These are phyloP conservation scores for Cyphomyrus plagiostoma DNA, from an alignment of 2,113 vertebrate species.

Conservation along the genomic window DNA sequence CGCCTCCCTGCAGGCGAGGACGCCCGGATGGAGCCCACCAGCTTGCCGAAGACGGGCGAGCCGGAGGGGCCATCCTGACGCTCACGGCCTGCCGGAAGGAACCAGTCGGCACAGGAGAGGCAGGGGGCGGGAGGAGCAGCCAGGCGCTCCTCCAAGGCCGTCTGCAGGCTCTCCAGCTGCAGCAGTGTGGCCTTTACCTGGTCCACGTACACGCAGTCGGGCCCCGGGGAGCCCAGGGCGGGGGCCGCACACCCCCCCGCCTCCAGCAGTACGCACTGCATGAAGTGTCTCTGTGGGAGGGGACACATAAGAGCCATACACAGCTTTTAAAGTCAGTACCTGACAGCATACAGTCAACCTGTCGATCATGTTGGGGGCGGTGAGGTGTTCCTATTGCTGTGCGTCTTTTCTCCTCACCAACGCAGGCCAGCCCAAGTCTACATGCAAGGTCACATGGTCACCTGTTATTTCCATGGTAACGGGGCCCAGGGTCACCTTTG, in stretches of 20 bases:
- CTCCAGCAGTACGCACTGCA: constrained; percentile 86
- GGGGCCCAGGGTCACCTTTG: neutral
- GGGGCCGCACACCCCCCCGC: constrained; percentile 78
- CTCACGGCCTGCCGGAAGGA: constrained; percentile 65
- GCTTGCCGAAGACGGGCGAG: constrained; percentile 68
- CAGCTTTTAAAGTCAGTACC: neutral
- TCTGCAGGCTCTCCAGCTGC: constrained; percentile 73
- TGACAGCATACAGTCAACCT: neutral
- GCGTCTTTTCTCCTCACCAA: neutral
- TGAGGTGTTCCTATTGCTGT: neutral
- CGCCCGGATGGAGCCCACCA: constrained; percentile 58
- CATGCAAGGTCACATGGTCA: neutral
- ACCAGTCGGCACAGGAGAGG: constrained; percentile 84
- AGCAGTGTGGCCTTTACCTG: constrained; percentile 84
- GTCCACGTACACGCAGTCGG: constrained; percentile 88
- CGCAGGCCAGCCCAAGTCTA: neutral
- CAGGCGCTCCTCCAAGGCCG: constrained; percentile 69
- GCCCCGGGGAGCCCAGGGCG: constrained; percentile 74
- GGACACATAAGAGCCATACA: neutral
- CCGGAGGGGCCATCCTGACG: constrained; percentile 57
- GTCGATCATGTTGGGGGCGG: neutral
- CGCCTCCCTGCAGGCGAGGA: constrained; percentile 53
- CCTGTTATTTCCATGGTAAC: neutral
- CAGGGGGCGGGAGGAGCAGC: constrained; percentile 63
- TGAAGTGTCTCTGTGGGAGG: constrained; percentile 71